Base-by-base conservation (phyloP, 2,888 invertebrate species). In the Portevinia maculata region DNA sequence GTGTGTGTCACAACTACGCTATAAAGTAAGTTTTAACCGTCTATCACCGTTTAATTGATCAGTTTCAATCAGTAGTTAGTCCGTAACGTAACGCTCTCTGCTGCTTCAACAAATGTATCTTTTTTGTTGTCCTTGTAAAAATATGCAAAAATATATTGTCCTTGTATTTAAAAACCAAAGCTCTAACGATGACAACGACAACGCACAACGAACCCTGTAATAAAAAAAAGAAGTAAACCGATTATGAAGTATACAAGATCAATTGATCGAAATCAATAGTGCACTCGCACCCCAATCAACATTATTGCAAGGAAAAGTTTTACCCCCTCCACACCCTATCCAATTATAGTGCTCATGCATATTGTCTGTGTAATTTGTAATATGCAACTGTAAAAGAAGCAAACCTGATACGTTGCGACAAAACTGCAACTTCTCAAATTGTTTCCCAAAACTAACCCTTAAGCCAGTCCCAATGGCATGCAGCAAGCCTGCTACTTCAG, bases 231-330 rank as follows among this genome's bases (percentile, higher is more conserved):
- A 41, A 21, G 15, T 65, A 60, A 34, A 46, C 30, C 11, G 34
- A 55, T 21, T 19, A 65, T 41, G 46, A 19, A 19, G 3, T 46
- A 34, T 39, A 21, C 28, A 70, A 70, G 78, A 71, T 79, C 64
- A 81, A 76, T 59, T 76, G 39, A 41, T 59, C 8, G 34, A 46
- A 76, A 65, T 62, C 41, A 76, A 70, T 32, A 70, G 60, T 28
- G 60, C 67, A 67, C 59, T n/a, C n/a, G 24, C 24, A 24, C 24
- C 55, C 69, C 39, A 55, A 76, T 60, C 53, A 50, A 62, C 62
- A 76, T 76, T 62, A 76, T 70, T 76, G 69, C 62, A 70, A 32
- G 62, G 62, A 34, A 69, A 76, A 76, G 24, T 53, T 69, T 37
- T 28, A 7, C 15, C 53, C n/a, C 15, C 48, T 9, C 57, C 17